Evolutionary conservation across 1,140 invertebrate species (phyloP), one percentile per base, ranked within the genome.

Genomic region (Drosophila gunungcola): DNA sequence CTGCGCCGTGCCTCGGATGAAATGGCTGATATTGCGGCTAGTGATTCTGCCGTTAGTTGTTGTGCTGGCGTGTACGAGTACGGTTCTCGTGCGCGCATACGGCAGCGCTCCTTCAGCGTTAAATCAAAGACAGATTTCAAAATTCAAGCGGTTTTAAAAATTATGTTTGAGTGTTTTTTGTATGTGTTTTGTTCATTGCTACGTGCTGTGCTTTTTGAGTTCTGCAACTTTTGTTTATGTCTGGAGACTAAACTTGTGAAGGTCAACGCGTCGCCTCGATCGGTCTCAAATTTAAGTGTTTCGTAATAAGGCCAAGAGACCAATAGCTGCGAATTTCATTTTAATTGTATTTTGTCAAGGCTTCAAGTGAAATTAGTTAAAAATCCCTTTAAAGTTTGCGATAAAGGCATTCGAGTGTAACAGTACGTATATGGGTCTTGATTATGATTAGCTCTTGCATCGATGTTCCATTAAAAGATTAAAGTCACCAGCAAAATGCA

Each of bases 61-160:
- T 80, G 70, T 78, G 68, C 70, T 77, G 74, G 72, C 86, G 90
- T 89, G 68, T 54, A 52, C 78, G 80, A 80, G 70, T 55, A 53
- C 80, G 78, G 83, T 74, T 49, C 65, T 13, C 46, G 49, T 46
- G 46, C 58, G 48, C 52, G 52, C n/a, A 52, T 12, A 34, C 70
- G 49, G 46, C 64, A 46, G 42, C 41, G 52, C 48, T 55, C 29
- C 41, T 16, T 25, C 29, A 43, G 9, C 29, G 27, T 32, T 6
- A 32, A 32, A 32, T 32, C 29, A 21, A 38, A 38, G 36, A 38
- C 9, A 38, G 3, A 9, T 34, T 38, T 29, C 11, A 25, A 39
- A 46, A 25, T 67, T 42, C 36, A 41, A 10, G 4, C 10, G 16
- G 16, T 29, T 64, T n/a, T 34, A 51, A 49, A 34, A 25, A 51